phyloP scores from a whole-genome alignment of 1,140 invertebrate species.

The Matsumurasca onukii region DNA sequence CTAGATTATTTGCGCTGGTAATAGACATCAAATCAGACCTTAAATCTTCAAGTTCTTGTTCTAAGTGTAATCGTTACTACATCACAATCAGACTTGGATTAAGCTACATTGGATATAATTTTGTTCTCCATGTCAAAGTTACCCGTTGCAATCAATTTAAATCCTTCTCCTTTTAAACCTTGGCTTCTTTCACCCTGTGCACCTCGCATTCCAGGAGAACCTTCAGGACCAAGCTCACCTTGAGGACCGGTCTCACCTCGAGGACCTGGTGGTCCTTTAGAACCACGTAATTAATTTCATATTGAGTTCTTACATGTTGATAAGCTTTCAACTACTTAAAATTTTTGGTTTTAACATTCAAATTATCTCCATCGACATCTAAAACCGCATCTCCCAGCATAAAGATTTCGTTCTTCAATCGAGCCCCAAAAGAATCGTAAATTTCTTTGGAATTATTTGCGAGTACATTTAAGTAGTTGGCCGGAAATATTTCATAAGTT shows the following conservation, averaged over 20 bases:
- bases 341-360: neutral
- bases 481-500: neutral
- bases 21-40: too few species aligned
- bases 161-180: neutral
- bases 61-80: neutral
- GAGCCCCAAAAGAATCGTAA: neutral
- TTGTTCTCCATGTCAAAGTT: conserved; percentile 1
- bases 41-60: neutral
- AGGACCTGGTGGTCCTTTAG: too few species aligned
- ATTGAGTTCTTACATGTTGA: neutral
- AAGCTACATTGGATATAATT: neutral
- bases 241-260: too few species aligned
- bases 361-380: conserved; percentile 5
- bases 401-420: neutral
- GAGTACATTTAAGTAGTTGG: neutral
- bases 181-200: neutral
- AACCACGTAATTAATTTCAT: too few species aligned
- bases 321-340: neutral
- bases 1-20: too few species aligned
- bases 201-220: neutral
- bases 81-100: neutral
- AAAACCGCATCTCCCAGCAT: neutral
- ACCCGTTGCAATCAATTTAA: neutral
- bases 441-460: neutral
- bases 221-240: too few species aligned